A percentile compares a stretch with the other conserved stretches of the same genome.
These are phyloP conservation scores for Eubucco bourcierii DNA, from an alignment of 2,113 vertebrate species.

Conservation along the genomic window DNA sequence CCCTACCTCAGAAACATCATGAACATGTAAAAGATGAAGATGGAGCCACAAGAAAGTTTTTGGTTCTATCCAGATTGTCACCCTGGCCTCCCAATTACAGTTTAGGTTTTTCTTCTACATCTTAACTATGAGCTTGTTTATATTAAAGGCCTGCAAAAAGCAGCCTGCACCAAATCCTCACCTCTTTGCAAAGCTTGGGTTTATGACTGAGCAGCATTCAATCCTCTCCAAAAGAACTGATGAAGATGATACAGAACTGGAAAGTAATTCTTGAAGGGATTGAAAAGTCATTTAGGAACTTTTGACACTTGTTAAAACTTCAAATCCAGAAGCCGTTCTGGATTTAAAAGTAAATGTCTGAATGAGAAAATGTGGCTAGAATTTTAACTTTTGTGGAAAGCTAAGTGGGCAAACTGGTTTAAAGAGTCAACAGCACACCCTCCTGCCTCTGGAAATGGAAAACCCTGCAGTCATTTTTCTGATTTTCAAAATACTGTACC, in stretches of 20 bases:
- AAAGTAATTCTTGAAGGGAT: background rate
- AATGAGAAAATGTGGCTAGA: too few species aligned
- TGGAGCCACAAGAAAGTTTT: background rate
- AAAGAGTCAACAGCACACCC: too few species aligned
- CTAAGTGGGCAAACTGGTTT: too few species aligned
- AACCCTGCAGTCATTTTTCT: background rate
- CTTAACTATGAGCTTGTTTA: background rate
- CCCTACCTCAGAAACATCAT: background rate
- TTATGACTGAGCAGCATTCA: background rate
- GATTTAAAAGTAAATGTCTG: too few species aligned
- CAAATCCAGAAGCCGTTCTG: background rate
- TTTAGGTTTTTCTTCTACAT: background rate
- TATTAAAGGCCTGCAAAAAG: background rate
- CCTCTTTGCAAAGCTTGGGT: background rate
- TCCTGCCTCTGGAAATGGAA: too few species aligned
- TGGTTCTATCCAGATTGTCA: background rate
- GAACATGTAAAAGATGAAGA: background rate
- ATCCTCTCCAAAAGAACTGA: background rate
- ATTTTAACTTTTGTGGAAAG: too few species aligned
- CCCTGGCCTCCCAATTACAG: accelerated
- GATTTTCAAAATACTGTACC: background rate
- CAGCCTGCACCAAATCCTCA: background rate
- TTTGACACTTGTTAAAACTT: background rate
- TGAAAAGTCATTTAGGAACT: background rate
- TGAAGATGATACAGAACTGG: background rate